phyloP scores from a whole-genome alignment of 2,113 vertebrate species.

The Anguilla japonica region DNA sequence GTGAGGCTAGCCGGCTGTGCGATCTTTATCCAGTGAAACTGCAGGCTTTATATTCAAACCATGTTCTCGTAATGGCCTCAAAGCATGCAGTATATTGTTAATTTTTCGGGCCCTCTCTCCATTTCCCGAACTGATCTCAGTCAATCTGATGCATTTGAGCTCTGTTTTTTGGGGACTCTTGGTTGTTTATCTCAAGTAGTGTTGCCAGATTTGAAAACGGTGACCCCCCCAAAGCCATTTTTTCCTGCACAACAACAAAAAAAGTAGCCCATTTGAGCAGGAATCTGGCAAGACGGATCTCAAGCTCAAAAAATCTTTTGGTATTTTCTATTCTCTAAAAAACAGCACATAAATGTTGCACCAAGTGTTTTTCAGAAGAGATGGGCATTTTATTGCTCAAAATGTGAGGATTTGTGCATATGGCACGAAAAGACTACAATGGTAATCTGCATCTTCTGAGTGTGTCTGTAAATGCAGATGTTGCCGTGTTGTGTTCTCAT shows the following conservation, averaged over 20 bases:
- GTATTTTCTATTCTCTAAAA: neutral
- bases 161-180: neutral
- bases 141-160: constrained; percentile 21
- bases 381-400: constrained; percentile 2
- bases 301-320: too few relatives aligned
- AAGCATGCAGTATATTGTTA: constrained; percentile 22
- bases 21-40: neutral
- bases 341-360: neutral
- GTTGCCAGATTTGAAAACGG: too few relatives aligned
- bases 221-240: too few relatives aligned
- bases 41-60: constrained; percentile 16
- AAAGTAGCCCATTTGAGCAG: too few relatives aligned
- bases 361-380: neutral
- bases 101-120: constrained; percentile 34
- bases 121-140: constrained; percentile 28
- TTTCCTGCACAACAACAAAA: too few relatives aligned
- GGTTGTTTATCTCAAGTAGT: too few relatives aligned
- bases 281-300: too few relatives aligned
- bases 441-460: neutral
- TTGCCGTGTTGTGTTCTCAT: neutral
- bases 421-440: neutral
- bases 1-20: neutral
- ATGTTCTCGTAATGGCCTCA: constrained; percentile 27
- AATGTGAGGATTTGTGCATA: neutral
- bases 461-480: neutral